These are phyloP conservation scores for Pholis gunnellus DNA, from an alignment of 2,113 vertebrate species.

Conservation along the genomic window DNA sequence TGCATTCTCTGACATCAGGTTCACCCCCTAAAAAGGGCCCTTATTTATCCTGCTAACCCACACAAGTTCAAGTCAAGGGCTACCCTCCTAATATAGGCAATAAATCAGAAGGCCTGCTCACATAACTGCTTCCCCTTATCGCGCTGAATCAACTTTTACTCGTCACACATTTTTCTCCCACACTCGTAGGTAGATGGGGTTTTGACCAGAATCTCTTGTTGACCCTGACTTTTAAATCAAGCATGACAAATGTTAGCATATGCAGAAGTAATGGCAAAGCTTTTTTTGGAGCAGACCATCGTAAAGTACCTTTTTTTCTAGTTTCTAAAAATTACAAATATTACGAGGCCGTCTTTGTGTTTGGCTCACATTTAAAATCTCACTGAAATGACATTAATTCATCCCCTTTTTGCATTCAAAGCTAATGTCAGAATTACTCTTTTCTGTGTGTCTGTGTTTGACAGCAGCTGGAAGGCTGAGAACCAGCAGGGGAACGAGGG, in stretches of 20 bases:
- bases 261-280: neutral
- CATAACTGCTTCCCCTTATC: constrained; percentile 48
- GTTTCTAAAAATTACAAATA: neutral
- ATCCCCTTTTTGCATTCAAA: neutral
- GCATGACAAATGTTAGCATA: neutral
- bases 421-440: neutral
- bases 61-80: constrained; percentile 68
- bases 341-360: neutral
- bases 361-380: neutral
- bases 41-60: constrained; percentile 68
- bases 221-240: neutral
- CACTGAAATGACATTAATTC: neutral
- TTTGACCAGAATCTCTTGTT: constrained; percentile 18
- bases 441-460: neutral
- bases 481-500: too few species aligned
- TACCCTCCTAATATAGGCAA: constrained; percentile 67
- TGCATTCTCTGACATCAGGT: constrained; percentile 55
- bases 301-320: neutral
- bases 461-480: neutral
- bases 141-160: constrained; percentile 42
- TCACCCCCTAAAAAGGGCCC: constrained; percentile 40
- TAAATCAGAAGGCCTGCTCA: constrained; percentile 70
- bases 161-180: constrained; percentile 39
- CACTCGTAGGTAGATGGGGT: neutral
- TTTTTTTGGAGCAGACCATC: neutral